Evolutionary conservation across 2,888 invertebrate genomes (phyloP).

Genomic region (Fabriciana adippe): DNA sequence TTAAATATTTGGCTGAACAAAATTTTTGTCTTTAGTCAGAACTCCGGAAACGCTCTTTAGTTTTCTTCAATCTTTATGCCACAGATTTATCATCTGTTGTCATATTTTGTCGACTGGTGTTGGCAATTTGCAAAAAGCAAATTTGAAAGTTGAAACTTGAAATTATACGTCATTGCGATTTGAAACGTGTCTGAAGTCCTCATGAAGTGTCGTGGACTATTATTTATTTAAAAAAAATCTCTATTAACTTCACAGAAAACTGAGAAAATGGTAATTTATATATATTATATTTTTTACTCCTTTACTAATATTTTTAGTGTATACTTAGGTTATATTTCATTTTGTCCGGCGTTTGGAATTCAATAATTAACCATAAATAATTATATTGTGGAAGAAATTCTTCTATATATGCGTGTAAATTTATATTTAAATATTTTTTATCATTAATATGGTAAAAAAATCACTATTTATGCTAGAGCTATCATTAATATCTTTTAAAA

Average conservation of each 20-base stretch:
- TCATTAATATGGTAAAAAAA: no score
- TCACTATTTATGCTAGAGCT: no score
- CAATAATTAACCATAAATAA: neutral
- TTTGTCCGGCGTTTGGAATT: slow-evolving; percentile 3
- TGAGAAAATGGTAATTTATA: slow-evolving; percentile 8
- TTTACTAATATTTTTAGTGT: neutral
- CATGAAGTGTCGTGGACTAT: neutral
- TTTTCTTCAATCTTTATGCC: no score
- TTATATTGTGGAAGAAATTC: no score
- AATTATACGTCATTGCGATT: neutral
- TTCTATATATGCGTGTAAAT: no score
- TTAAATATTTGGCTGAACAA: no score
- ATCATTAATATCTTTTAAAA: no score
- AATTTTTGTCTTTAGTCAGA: no score
- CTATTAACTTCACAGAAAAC: neutral
- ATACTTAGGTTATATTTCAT: slow-evolving; percentile 8
- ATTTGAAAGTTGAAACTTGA: neutral
- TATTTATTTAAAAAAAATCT: neutral
- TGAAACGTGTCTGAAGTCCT: slow-evolving; percentile 11
- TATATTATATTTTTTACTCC: neutral
- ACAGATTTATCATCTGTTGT: no score
- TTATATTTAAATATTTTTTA: no score
- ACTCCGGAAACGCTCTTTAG: no score
- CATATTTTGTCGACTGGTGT: neutral
- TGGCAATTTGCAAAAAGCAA: slow-evolving; percentile 1